Conservation (phyloP, 2,888 invertebrate genomes). For the Tubiluchus corallicola region DNA sequence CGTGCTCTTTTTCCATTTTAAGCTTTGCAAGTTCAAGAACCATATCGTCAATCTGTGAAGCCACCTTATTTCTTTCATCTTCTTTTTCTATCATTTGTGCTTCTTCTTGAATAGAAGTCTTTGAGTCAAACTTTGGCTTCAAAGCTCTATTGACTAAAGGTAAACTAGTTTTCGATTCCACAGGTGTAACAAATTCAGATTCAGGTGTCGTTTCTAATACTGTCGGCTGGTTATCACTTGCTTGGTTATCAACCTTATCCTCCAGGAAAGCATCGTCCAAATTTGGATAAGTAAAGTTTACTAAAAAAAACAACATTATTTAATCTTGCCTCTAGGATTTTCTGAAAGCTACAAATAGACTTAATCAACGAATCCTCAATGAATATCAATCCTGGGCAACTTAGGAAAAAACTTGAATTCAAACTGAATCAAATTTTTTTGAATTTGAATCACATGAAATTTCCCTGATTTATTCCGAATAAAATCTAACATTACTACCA, state of each 20-base stretch:
- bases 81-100: slow-evolving; percentile 13
- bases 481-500: too few species aligned
- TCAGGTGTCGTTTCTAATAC: background rate
- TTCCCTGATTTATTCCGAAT: too few species aligned
- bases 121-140: background rate
- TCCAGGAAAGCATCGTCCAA: slow-evolving; percentile 20
- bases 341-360: too few species aligned
- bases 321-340: too few species aligned
- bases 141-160: background rate
- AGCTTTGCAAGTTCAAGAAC: background rate
- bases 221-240: too few species aligned
- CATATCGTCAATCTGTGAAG: background rate
- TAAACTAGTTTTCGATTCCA: background rate
- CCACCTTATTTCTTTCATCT: slow-evolving; percentile 13
- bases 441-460: too few species aligned
- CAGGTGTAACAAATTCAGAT: background rate
- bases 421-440: too few species aligned
- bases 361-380: too few species aligned
- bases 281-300: slow-evolving; percentile 27
- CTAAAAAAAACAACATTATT: too few species aligned
- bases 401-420: too few species aligned
- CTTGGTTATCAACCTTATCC: background rate
- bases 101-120: slow-evolving; percentile 11
- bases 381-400: too few species aligned
- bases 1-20: background rate